These are phyloP conservation scores for Bos javanicus DNA, from an alignment of 2,113 vertebrate species.

Conservation along the genomic window DNA sequence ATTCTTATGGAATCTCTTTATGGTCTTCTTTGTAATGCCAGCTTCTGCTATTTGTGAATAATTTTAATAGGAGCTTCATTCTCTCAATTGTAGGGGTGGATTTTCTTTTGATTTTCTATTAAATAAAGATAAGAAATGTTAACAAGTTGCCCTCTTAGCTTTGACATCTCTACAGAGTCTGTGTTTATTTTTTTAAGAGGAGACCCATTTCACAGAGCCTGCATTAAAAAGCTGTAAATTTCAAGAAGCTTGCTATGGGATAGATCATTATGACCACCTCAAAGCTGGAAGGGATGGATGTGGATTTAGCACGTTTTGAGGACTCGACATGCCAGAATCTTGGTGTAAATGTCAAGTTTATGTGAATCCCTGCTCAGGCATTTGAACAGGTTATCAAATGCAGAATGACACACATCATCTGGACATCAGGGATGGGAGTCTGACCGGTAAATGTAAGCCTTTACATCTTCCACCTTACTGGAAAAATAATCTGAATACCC, in stretches of 20 bases:
- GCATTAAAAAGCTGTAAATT: background rate
- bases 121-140: background rate
- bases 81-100: background rate
- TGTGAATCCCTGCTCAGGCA: fast-evolving
- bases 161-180: background rate
- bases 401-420: background rate
- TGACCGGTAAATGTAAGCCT: fast-evolving
- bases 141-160: background rate
- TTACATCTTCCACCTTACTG: fast-evolving
- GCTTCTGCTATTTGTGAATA: background rate
- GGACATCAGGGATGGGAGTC: background rate
- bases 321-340: background rate
- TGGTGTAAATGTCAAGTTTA: background rate
- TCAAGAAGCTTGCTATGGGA: background rate
- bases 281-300: background rate
- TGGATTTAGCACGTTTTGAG: background rate
- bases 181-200: background rate
- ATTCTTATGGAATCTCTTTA: background rate
- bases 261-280: background rate
- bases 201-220: background rate
- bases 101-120: background rate
- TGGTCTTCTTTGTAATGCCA: conserved; percentile 6
- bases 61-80: background rate
- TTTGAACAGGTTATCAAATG: background rate
- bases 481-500: background rate